Conservation (phyloP, 2,113 vertebrate species). For the Sapajus apella region DNA sequence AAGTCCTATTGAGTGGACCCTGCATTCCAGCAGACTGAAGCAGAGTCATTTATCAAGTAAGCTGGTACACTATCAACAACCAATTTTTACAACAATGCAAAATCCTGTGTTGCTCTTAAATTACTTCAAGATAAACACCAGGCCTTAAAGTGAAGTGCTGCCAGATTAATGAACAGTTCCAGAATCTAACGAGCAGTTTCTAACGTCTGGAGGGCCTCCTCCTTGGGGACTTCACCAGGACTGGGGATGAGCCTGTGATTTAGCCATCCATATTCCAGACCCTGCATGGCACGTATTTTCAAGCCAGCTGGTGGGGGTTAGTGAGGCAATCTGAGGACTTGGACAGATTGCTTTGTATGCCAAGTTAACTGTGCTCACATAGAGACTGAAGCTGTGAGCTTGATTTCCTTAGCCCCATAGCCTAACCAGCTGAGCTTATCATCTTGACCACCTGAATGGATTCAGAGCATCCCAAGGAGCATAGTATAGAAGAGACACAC, state of each 20-base stretch:
- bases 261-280: neutral
- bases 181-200: neutral
- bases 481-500: neutral
- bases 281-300: neutral
- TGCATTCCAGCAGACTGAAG: constrained; percentile 43
- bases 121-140: constrained; percentile 70
- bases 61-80: constrained; percentile 55
- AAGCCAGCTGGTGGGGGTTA: constrained; percentile 35
- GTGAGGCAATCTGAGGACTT: neutral
- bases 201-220: neutral
- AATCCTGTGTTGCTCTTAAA: constrained; percentile 55
- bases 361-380: neutral
- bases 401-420: neutral
- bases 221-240: neutral
- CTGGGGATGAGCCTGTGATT: neutral
- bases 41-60: constrained; percentile 41
- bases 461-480: neutral
- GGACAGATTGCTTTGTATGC: neutral
- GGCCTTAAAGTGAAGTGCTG: constrained; percentile 12
- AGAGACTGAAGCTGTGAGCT: neutral
- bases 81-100: constrained; percentile 44
- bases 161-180: constrained; percentile 45
- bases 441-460: neutral
- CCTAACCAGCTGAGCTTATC: neutral
- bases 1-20: neutral